Evolutionary conservation across 2,888 invertebrate species (phyloP), one percentile per base, ranked within the genome.

Genomic region (Mactromeris polynyma): DNA sequence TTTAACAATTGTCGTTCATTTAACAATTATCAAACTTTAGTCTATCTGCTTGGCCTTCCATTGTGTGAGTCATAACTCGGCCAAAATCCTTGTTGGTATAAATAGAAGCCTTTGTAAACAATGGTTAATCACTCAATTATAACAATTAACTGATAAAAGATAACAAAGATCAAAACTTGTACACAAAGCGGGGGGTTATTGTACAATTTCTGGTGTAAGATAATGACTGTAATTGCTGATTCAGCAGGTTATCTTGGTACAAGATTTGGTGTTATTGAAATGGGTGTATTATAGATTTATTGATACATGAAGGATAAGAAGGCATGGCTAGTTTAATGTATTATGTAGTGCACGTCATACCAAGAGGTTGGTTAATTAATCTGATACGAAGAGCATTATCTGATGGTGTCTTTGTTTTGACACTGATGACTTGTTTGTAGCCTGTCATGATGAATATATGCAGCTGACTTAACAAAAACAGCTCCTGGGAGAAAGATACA

Each of bases 91-190:
- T 64, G 58, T 64, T 26, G 11, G 11, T 64, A 64, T 64, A 64
- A 26, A 64, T 64, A 64, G 58, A 64, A 64, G 9, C 58, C 58
- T 9, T 26, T 64, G 58, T 64, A 64, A 64, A 64, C 58, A 64
- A 64, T 64, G 58, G 58, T 7, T 26, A 64, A 64, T 64, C 58
- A 64, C 58, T 64, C 58, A 64, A 26, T 64, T 64, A 26, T 11
- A 26, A 64, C 58, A 64, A 64, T 64, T 64, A 64, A 64, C 58
- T 64, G 58, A 64, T 64, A 64, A n/a, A 26, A 26, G 58, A 64
- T 64, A 64, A 64, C 19, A n/a, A n/a, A n/a, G 26, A 64, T 64
- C n/a, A 26, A 64, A n/a, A 64, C 58, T 64, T 54, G 54, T 54
- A 54, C 21, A 26, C n/a, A 64, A 11, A 46, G 46, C 26, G 58